Base-by-base conservation (phyloP, 2,113 vertebrate species). In the Empidonax traillii region DNA sequence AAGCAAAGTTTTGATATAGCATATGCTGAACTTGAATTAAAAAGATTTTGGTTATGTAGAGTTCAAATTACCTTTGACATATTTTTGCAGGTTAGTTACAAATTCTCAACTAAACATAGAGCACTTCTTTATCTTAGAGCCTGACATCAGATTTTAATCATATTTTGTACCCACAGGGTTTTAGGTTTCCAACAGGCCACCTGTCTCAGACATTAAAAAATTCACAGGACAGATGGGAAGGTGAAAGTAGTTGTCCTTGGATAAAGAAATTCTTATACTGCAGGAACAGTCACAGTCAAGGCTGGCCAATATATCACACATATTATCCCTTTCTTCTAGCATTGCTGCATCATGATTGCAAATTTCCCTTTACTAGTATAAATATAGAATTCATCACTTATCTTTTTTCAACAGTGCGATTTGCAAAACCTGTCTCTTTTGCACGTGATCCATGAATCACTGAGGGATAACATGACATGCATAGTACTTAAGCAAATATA, bases 211-310 rank as follows among this genome's bases (percentile, higher is more conserved):
- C 98, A 98, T 98, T 98, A 98, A 97, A 98, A 98, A 98, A 98
- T 98, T 98, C 98, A 98, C 98, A 98, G 98, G 98, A 98, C 98
- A 99, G 98, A 99, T 99, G 98, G 98, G 97, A 98, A 98, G 98
- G 98, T 98, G 98, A 98, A 98, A 98, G 96, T 97, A 97, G 97
- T 97, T 98, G 98, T 98, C 98, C 98, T 98, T 99, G 98, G 98
- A 98, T 98, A 98, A 98, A 98, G 97, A 98, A 98, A 98, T 97
- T 98, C 96, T 98, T 98, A 93, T 91, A 94, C 95, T 97, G 96
- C 94, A 95, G 93, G 90, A 97, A 87, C 81, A 92, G 96, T 98
- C 96, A 94, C 78, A 96, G 95, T 92, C 97, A 97, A 96, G 96
- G 93, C 93, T 97, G 91, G 82, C 97, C 92, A 96, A 95, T 98